phyloP scores from a whole-genome alignment of 2,113 vertebrate species.

The Sclerurus mexicanus region DNA sequence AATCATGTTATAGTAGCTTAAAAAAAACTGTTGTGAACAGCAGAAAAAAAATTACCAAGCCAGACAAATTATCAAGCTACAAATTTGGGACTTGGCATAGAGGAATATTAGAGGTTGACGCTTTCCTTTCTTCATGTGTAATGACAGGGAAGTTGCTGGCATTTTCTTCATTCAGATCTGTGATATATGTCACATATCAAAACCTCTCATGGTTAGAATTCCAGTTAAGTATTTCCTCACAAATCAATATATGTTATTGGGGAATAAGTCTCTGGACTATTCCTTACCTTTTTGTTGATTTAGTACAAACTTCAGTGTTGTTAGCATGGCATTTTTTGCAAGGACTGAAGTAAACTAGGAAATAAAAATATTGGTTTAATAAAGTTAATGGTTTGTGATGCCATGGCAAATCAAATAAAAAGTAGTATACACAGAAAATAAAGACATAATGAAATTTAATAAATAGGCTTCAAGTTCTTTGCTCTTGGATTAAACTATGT shows the following conservation, averaged over 20 bases:
- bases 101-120: background rate
- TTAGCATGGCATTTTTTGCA: background rate
- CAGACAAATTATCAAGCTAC: background rate
- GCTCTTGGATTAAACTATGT: background rate
- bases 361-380: background rate
- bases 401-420: background rate
- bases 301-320: background rate
- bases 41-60: background rate
- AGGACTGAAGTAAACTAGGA: background rate
- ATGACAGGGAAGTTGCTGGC: background rate
- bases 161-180: background rate
- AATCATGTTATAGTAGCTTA: background rate
- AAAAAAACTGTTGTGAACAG: background rate
- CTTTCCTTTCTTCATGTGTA: background rate
- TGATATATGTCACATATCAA: background rate
- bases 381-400: background rate
- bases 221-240: background rate
- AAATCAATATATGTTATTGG: background rate
- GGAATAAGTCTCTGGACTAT: background rate
- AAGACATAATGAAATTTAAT: background rate
- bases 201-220: background rate
- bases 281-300: background rate
- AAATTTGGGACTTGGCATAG: background rate
- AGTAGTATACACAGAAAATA: background rate
- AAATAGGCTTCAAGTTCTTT: background rate